Evolutionary conservation across 2,113 vertebrate species (phyloP), one percentile per base, ranked within the genome.

Genomic region (Panthera tigris): DNA sequence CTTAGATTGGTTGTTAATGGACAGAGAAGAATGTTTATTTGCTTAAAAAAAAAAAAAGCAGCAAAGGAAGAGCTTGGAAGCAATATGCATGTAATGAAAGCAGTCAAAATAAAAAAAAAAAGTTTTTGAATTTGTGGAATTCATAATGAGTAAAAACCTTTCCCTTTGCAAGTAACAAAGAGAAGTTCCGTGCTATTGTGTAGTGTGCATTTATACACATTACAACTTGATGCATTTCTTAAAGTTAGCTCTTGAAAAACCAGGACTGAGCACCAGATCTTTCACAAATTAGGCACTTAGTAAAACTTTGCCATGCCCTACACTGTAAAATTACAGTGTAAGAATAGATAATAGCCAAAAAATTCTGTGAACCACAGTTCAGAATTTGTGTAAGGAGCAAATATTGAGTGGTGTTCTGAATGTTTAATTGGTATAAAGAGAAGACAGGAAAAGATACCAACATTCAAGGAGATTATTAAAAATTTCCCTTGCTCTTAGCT

Each of bases 101-200:
- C n/a, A 87, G 19, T 84, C 41, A 87, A 31, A 66, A 36, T 73
- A 36, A 33, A 14, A 66, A 90, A 89, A 74, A 48, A 45, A 21
- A 39, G 50, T 7, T 45, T 88, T 71, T 89, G 48, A 71, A 93
- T 83, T 65, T 39, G 76, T 93, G 69, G 68, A 39, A 87, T 98
- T 95, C 71, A 41, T 87, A 79, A 80, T 80, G 55, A 97, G 63
- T 83, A 61, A 94, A 94, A 92, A 14, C 27, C 63, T 80, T 33
- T 93, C 33, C 39, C 86, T 94, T 89, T 92, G 41, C 55, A 80
- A 86, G 68, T 91, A 87, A 76, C n/a, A 68, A 68, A 97, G 39
- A 91, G 74, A 93, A 94, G 25, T 65, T 52, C 71, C 89, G 0
- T 97, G 73, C 9, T 84, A 29, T 74, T 66, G 16, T 82, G 41